Evolutionary conservation across 2,797 vertebrate genomes (phyloP).

Genomic region (Micropoecilia bifurca): DNA sequence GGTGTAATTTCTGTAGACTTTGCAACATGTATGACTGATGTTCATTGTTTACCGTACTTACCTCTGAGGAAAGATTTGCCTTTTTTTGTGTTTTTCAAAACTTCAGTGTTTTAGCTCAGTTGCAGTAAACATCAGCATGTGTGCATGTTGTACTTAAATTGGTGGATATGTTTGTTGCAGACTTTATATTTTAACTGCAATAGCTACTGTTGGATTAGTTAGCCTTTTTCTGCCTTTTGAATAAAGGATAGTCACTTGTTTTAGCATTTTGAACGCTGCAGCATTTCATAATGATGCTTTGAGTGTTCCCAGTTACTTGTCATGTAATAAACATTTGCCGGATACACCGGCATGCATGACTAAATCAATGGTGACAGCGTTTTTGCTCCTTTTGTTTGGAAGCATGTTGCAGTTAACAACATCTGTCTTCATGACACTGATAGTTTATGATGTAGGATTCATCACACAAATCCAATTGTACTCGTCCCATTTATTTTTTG

Average conservation of each 20-base stretch:
- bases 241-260: background rate
- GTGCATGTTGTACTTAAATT: background rate
- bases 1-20: conserved; percentile 56
- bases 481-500: background rate
- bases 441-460: background rate
- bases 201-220: background rate
- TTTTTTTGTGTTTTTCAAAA: conserved; percentile 15
- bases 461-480: background rate
- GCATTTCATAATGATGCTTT: background rate
- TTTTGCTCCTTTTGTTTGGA: conserved; percentile 4
- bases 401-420: background rate
- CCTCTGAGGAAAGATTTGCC: conserved; percentile 48
- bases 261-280: background rate
- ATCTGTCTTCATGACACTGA: background rate
- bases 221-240: background rate
- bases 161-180: background rate
- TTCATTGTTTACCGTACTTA: conserved; percentile 63
- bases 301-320: background rate
- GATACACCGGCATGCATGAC: background rate
- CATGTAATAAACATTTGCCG: background rate
- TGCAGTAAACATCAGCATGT: background rate
- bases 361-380: background rate
- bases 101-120: conserved; percentile 2
- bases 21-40: conserved; percentile 58
- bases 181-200: background rate